Percentiles rank a stretch among this genome's conserved stretches.
phyloP scores from a whole-genome alignment of 2,888 invertebrate genomes.

The Pachycephus smyrnensis region DNA sequence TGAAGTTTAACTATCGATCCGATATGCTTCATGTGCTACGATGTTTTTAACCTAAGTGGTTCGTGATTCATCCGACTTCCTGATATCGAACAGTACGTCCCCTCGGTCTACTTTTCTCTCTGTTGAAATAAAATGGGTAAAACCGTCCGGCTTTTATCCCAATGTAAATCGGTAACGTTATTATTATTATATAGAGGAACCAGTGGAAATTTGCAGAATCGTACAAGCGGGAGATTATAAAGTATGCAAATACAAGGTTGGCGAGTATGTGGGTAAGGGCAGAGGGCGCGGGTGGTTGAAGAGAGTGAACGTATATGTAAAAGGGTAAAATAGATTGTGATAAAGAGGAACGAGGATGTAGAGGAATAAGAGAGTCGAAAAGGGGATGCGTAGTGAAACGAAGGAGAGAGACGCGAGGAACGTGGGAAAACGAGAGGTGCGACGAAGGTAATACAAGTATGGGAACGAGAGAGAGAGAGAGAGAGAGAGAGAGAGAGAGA shows the following conservation, averaged over 20 bases:
- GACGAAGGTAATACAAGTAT: not conserved
- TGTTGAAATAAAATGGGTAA: not conserved
- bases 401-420: slow-evolving; percentile 14
- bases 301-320: not conserved
- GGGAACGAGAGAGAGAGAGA: slow-evolving; percentile 3
- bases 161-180: not conserved
- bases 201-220: slow-evolving; percentile 33
- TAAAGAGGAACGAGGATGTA: not conserved
- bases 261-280: slow-evolving; percentile 26
- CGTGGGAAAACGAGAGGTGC: slow-evolving; percentile 4
- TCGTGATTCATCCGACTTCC: slow-evolving; percentile 34
- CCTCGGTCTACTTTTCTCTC: not conserved
- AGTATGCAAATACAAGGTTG: slow-evolving; percentile 41
- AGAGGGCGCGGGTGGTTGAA: slow-evolving; percentile 9
- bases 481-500: slow-evolving; percentile 37
- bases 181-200: not conserved
- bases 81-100: slow-evolving; percentile 29
- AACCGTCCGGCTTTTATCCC: not conserved
- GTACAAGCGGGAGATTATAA: slow-evolving; percentile 35
- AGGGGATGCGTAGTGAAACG: not conserved
- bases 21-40: slow-evolving; percentile 18
- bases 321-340: slow-evolving; percentile 8
- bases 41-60: slow-evolving; percentile 22
- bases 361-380: slow-evolving; percentile 11
- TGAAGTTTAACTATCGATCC: slow-evolving; percentile 22